Evolutionary conservation across 2,888 invertebrate species (phyloP), one percentile per base, ranked within the genome.

Genomic region (Bembecia ichneumoniformis): DNA sequence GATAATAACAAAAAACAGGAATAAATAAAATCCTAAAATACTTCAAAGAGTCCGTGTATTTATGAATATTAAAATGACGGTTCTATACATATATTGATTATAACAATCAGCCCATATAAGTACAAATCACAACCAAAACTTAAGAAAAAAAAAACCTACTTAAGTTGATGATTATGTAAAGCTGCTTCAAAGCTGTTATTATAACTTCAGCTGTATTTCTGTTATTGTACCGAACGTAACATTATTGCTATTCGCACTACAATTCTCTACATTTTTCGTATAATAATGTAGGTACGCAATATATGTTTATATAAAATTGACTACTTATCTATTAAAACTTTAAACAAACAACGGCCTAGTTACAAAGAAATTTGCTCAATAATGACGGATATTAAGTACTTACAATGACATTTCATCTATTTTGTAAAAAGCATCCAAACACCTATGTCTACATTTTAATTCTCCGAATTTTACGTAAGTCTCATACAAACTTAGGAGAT

Each of bases 371-470:
- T 66, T 71, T 73, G 69, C 65, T 67, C 63, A 64, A 64, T 71
- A 70, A 71, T 71, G 69, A 66, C 71, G 70, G 72, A 72, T 64
- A 78, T 76, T 78, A 65, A n/a, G 70, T 79, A 83, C 20, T 20
- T 20, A 20, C 20, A 20, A 4, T 28, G 7, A 28, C 80, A 78
- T 47, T 13, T 64, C 28, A 28, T 28, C 71, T 79, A 81, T 67
- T 74, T 82, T 86, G 86, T 86, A 86, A 86, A 28, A 86, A 86
- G 86, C 86, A 64, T 86, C 86, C 76, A 86, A 86, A 86, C 84
- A 73, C 77, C 84, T 84, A 84, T 68, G 9, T 63, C 77, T 78
- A 83, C 77, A 64, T 28, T 28, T 28, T 28, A 28, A 68, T 46
- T 65, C 51, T 66, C 74, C 82, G 79, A 66, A 57, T 58, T 60